These are phyloP conservation scores for Anisognathus igniventris DNA, from an alignment of 2,797 vertebrate species.

Conservation along the genomic window DNA sequence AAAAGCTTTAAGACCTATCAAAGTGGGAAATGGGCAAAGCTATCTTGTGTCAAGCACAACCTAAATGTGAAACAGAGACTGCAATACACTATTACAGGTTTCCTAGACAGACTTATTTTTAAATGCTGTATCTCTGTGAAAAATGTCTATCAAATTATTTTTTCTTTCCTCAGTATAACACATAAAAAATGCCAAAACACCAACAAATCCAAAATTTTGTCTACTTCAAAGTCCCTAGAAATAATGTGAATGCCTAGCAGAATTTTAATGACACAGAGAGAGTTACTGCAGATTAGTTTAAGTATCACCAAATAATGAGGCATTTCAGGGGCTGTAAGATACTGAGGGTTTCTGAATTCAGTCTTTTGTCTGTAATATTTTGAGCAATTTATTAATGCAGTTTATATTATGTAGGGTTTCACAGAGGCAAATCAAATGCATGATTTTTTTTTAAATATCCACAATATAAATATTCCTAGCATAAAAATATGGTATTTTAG, in stretches of 20 bases:
- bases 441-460: too few species aligned
- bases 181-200: fast-evolving
- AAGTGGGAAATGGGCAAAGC: not conserved
- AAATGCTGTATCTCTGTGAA: not conserved
- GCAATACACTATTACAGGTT: not conserved
- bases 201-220: not conserved
- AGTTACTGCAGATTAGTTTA: conserved; percentile 33
- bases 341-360: not conserved
- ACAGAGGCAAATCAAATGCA: not conserved
- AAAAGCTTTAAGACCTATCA: not conserved
- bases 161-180: not conserved
- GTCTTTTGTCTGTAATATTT: not conserved
- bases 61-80: not conserved
- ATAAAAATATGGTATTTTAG: not conserved
- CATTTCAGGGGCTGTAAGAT: not conserved
- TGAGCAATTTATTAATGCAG: not conserved
- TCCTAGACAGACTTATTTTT: not conserved
- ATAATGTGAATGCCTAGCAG: not conserved
- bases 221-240: not conserved
- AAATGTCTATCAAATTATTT: not conserved
- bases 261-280: conserved; percentile 9
- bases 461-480: not conserved
- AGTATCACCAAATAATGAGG: not conserved
- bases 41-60: not conserved
- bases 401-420: not conserved